Percentiles rank a stretch among this genome's conserved stretches.
phyloP scores from a whole-genome alignment of 2,113 vertebrate genomes.

The Bufo bufo region DNA sequence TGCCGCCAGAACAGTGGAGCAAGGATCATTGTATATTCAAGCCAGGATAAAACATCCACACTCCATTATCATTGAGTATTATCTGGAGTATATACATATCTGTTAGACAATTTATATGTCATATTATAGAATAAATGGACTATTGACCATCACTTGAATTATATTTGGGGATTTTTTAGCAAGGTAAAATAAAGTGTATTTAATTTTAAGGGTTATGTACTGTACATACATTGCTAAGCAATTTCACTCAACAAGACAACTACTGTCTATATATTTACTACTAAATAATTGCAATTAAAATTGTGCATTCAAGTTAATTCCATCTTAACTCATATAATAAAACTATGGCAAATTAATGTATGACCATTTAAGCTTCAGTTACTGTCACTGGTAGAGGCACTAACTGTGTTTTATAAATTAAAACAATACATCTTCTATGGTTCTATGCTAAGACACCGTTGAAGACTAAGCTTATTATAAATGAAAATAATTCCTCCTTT shows the following conservation, averaged over 20 bases:
- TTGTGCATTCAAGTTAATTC: not conserved
- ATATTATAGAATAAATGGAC: too few relatives aligned
- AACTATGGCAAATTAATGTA: constrained; percentile 11
- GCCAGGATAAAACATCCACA: too few relatives aligned
- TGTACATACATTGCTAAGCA: not conserved
- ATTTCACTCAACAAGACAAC: not conserved
- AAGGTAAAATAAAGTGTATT: too few relatives aligned
- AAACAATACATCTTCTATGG: constrained; percentile 26
- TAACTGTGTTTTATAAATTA: constrained; percentile 26
- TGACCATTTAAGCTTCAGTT: not conserved
- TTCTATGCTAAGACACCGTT: not conserved
- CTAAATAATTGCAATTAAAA: constrained; percentile 9
- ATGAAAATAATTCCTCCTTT: constrained; percentile 47
- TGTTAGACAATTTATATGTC: too few relatives aligned
- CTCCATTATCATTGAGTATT: too few relatives aligned
- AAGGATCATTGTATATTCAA: too few relatives aligned
- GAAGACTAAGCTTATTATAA: constrained; percentile 19
- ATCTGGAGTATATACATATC: too few relatives aligned
- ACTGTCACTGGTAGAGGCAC: not conserved
- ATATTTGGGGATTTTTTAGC: too few relatives aligned
- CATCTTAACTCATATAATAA: constrained; percentile 25
- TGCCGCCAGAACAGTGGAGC: too few relatives aligned
- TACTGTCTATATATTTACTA: not conserved
- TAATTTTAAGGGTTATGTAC: not conserved
- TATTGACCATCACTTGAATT: too few relatives aligned